Percentiles rank a stretch among this genome's conserved stretches.
Evolutionary conservation across 2,888 invertebrate genomes (phyloP).

Genomic region (Chloroclysta siterata): DNA sequence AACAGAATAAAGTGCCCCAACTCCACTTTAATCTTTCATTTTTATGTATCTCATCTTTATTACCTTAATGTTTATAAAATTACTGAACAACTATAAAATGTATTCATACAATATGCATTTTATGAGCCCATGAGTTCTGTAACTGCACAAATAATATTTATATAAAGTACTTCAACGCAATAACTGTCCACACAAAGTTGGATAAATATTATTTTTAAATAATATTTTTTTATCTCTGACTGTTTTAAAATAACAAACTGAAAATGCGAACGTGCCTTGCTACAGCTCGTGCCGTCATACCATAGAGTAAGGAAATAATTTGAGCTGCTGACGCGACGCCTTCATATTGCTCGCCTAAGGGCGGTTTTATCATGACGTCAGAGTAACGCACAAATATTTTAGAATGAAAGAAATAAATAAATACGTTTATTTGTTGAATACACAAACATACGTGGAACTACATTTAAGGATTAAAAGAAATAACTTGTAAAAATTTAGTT

Average conservation of each 20-base stretch:
- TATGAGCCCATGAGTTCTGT: conserved; percentile 13
- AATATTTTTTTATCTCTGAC: conserved; percentile 31
- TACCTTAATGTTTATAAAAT: not conserved
- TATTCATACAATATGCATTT: conserved; percentile 15
- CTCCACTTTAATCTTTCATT: not conserved
- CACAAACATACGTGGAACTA: too few species aligned
- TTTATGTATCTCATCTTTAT: not conserved
- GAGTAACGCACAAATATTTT: too few species aligned
- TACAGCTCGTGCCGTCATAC: conserved; percentile 14
- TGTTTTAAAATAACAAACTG: conserved; percentile 40
- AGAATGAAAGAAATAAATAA: too few species aligned
- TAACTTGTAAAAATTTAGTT: too few species aligned
- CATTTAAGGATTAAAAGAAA: too few species aligned
- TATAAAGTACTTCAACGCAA: conserved; percentile 17
- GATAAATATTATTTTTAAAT: conserved; percentile 24
- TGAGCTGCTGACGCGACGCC: not conserved
- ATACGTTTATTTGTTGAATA: too few species aligned
- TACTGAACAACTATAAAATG: not conserved
- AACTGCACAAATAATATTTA: conserved; percentile 15
- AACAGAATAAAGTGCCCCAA: not conserved
- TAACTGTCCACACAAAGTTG: conserved; percentile 17
- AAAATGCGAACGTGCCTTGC: conserved; percentile 33
- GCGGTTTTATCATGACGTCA: too few species aligned
- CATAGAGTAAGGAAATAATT: conserved; percentile 14
- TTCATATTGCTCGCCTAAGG: too few species aligned